These are phyloP conservation scores for Autographa gamma DNA, from an alignment of 2,888 invertebrate genomes.

Conservation along the genomic window DNA sequence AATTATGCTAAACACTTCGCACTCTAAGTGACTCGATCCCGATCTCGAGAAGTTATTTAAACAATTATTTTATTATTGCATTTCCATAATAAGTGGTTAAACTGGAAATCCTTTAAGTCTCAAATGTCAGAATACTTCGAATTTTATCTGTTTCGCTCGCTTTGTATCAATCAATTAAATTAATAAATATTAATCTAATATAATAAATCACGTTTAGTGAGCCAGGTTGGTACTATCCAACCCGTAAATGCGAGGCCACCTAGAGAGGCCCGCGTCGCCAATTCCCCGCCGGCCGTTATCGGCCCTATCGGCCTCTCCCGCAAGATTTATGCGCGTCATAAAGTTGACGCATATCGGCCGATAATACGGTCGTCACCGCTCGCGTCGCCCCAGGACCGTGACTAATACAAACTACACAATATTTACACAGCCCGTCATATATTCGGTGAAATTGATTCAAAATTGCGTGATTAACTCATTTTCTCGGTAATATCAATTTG, in stretches of 20 bases:
- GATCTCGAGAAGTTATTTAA: neutral
- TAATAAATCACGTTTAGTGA: constrained; percentile 39
- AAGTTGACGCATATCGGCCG: constrained; percentile 68
- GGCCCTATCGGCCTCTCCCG: constrained; percentile 56
- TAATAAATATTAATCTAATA: constrained; percentile 38
- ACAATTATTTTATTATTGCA: constrained; percentile 4
- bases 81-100: constrained; percentile 14
- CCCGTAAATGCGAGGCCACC: constrained; percentile 59
- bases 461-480: constrained; percentile 39
- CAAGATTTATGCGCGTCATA: constrained; percentile 74
- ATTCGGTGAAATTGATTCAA: constrained; percentile 40
- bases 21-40: neutral
- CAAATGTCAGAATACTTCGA: constrained; percentile 9
- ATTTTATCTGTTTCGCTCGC: constrained; percentile 20
- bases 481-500: constrained; percentile 52
- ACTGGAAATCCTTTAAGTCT: constrained; percentile 5
- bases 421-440: constrained; percentile 26
- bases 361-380: constrained; percentile 61
- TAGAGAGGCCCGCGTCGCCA: constrained; percentile 52
- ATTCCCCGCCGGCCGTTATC: constrained; percentile 58
- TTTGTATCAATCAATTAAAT: constrained; percentile 36
- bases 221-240: constrained; percentile 35
- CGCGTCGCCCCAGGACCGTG: constrained; percentile 52
- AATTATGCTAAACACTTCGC: constrained; percentile 9
- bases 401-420: constrained; percentile 55